Percentiles rank a stretch among this genome's conserved stretches.
Evolutionary conservation across 2,888 invertebrate species (phyloP).

Genomic region (Formica aserva): DNA sequence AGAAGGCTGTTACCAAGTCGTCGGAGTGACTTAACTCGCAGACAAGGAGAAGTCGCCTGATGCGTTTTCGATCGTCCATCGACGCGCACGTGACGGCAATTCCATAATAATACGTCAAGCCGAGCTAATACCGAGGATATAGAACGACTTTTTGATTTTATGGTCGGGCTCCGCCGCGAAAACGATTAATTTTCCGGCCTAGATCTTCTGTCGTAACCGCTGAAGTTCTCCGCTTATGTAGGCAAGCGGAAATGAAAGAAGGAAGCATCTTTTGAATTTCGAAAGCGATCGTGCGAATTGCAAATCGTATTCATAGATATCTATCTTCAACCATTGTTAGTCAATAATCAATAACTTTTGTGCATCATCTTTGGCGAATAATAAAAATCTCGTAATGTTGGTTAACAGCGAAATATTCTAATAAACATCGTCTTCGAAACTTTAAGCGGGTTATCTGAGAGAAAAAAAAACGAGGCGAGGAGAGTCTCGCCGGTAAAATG

Average conservation of each 20-base stretch:
- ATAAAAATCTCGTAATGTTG: not conserved
- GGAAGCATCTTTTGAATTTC: not conserved
- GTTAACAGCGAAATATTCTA: not conserved
- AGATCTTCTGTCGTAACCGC: slow-evolving; percentile 12
- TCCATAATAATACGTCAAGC: slow-evolving; percentile 75
- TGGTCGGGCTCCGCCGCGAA: slow-evolving; percentile 18
- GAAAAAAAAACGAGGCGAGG: not conserved
- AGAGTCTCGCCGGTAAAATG: slow-evolving; percentile 39
- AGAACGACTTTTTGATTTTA: slow-evolving; percentile 69
- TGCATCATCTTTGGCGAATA: not conserved
- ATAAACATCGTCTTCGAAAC: not conserved
- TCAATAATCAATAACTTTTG: not conserved
- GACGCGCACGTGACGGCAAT: slow-evolving; percentile 75
- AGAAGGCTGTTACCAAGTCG: slow-evolving; percentile 76
- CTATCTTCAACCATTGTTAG: not conserved
- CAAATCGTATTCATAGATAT: not conserved
- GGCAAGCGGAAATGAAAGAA: not conserved
- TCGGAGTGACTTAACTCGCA: slow-evolving; percentile 72
- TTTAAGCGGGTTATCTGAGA: slow-evolving; percentile 17
- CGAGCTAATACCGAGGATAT: slow-evolving; percentile 60
- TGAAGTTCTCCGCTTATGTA: not conserved
- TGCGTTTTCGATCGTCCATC: slow-evolving; percentile 79
- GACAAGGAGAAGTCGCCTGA: slow-evolving; percentile 72
- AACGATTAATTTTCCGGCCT: slow-evolving; percentile 68
- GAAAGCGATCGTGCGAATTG: not conserved